Evolutionary conservation across 2,888 invertebrate species (phyloP), one percentile per base, ranked within the genome.

Genomic region (Campoplex capitator): DNA sequence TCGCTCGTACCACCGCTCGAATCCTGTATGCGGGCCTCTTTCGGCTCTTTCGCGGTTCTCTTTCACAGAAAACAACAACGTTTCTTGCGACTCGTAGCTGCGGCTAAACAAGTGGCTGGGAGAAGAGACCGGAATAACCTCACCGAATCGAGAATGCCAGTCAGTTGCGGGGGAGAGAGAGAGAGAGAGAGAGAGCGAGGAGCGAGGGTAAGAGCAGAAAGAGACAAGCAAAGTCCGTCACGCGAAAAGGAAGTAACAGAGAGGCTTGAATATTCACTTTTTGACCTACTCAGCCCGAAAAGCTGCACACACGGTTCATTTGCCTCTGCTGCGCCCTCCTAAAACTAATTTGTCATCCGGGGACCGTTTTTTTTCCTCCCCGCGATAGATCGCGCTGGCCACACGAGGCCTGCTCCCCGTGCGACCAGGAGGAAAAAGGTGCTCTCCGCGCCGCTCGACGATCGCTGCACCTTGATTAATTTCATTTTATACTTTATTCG

Each of bases 1-100:
- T 38, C 38, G 38, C 38, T 3, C 38, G 89, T 88, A 85, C 85
- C 78, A 90, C 90, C 90, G 89, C 90, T 91, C 84, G 80, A 78
- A 85, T 86, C 71, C 83, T 67, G 62, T 56, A 35, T 56, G 48
- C 42, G 51, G 70, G 84, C 77, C 48, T 71, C 65, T 65, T 32
- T 68, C 78, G 84, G 71, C 48, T 75, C 45, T 65, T 38, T 67
- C 75, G 13, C 65, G 75, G 84, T 23, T 68, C 80, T 78, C 65
- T 88, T 88, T 83, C 68, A 83, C 80, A 62, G 58, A 38, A 38
- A 38, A 77, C 68, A 70, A 73, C 68, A 74, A 83, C 56, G 83
- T 67, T 73, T 54, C 84, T 56, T 45, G 11, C 58, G 28, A 71
- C 28, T 45, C n/a, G 7, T 65, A 35, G 58, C 38, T 38, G 38